Conservation (phyloP, 2,113 vertebrate genomes). For the Anguilla japonica region DNA sequence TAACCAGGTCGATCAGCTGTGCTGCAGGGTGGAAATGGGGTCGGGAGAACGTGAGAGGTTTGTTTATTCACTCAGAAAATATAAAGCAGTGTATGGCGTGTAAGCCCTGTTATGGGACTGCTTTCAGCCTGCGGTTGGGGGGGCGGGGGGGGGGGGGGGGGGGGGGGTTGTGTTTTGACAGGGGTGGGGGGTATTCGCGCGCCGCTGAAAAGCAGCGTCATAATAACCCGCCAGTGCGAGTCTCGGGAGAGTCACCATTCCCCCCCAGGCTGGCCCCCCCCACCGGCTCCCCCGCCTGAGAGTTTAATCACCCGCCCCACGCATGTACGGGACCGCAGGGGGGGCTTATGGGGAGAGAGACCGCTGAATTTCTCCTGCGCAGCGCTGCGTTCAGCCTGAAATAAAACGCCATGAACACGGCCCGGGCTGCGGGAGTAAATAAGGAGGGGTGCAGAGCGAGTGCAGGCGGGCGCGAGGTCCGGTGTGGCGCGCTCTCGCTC, state of each 20-base stretch:
- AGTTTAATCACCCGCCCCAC: slow-evolving; percentile 25
- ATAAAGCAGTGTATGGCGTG: no score
- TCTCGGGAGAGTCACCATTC: not conserved
- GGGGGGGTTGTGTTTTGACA: no score
- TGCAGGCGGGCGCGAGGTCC: not conserved
- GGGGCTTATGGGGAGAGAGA: slow-evolving; percentile 20
- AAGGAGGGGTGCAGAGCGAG: not conserved
- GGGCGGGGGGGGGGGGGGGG: no score
- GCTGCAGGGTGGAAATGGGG: no score
- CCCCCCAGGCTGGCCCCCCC: not conserved
- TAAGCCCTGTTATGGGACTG: no score
- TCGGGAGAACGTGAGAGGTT: no score
- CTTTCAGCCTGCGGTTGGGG: no score
- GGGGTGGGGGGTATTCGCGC: not conserved
- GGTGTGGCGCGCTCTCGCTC: not conserved
- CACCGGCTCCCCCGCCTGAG: slow-evolving; percentile 19
- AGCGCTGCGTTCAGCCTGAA: slow-evolving; percentile 45
- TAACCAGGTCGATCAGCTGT: no score
- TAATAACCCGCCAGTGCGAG: not conserved
- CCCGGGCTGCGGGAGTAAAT: slow-evolving; percentile 11
- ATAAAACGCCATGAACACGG: slow-evolving; percentile 51
- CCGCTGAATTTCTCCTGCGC: slow-evolving; percentile 1
- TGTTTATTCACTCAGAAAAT: no score
- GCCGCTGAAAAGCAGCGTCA: not conserved
- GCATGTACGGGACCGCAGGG: not conserved